Conservation (phyloP, 2,888 invertebrate genomes). For the Actias luna region DNA sequence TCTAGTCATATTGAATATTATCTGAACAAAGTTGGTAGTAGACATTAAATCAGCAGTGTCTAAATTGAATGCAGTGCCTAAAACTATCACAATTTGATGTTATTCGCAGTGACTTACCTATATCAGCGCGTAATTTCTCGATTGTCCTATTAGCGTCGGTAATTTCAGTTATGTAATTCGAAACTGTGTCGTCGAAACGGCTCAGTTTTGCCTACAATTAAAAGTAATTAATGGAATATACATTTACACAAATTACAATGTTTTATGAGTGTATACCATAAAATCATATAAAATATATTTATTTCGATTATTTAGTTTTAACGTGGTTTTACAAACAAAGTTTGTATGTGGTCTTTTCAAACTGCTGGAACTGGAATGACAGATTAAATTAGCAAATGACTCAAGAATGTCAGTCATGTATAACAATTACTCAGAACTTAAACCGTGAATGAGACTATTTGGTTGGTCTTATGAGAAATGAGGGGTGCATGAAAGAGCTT, state of each 20-base stretch:
- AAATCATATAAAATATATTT: no score
- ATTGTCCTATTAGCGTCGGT: conserved; percentile 53
- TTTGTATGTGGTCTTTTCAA: no score
- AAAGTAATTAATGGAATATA: not conserved
- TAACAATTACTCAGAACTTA: no score
- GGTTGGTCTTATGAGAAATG: not conserved
- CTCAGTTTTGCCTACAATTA: conserved; percentile 48
- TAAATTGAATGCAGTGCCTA: not conserved
- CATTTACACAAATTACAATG: no score
- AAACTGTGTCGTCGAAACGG: conserved; percentile 58
- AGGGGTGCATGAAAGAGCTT: no score
- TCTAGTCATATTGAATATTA: no score
- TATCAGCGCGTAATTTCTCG: conserved; percentile 53
- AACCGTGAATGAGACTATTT: no score
- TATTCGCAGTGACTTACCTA: conserved; percentile 44
- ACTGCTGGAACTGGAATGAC: no score
- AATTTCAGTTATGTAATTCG: conserved; percentile 54
- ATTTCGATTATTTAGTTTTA: no score
- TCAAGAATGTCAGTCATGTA: not conserved
- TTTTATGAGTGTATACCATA: not conserved
- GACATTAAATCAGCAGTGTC: not conserved
- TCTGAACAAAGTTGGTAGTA: no score
- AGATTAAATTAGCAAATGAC: no score
- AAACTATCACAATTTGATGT: not conserved
- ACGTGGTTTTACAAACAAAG: no score